Evolutionary conservation across 2,797 vertebrate genomes (phyloP).

Genomic region (Leptodactylus fallax): DNA sequence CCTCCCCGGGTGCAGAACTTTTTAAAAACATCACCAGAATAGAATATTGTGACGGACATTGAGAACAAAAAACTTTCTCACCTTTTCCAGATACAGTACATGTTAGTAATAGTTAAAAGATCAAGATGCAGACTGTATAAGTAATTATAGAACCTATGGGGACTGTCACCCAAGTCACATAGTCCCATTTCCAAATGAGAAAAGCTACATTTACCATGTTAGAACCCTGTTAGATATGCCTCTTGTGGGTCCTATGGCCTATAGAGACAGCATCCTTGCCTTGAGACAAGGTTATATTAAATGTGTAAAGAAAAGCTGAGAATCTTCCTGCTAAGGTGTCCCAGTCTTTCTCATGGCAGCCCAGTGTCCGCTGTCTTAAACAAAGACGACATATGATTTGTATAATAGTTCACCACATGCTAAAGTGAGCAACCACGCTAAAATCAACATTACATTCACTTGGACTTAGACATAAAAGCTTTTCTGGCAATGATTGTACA

Average conservation of each 20-base stretch:
- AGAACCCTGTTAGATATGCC: not conserved
- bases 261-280: not conserved
- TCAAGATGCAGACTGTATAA: not conserved
- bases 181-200: no score
- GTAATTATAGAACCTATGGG: not conserved
- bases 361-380: not conserved
- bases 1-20: no score
- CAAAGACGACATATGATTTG: slow-evolving; percentile 15
- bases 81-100: no score
- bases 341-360: not conserved
- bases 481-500: slow-evolving; percentile 44
- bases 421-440: slow-evolving; percentile 17
- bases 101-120: no score
- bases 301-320: no score
- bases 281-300: not conserved
- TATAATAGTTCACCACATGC: not conserved
- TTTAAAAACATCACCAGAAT: no score
- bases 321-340: not conserved
- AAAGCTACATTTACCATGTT: no score
- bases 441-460: slow-evolving; percentile 37
- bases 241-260: not conserved
- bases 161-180: not conserved
- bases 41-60: no score
- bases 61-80: no score
- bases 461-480: slow-evolving; percentile 34